A percentile compares a stretch with the other conserved stretches of the same genome.
Conservation (phyloP, 2,113 vertebrate genomes). For the Carettochelys insculpta region DNA sequence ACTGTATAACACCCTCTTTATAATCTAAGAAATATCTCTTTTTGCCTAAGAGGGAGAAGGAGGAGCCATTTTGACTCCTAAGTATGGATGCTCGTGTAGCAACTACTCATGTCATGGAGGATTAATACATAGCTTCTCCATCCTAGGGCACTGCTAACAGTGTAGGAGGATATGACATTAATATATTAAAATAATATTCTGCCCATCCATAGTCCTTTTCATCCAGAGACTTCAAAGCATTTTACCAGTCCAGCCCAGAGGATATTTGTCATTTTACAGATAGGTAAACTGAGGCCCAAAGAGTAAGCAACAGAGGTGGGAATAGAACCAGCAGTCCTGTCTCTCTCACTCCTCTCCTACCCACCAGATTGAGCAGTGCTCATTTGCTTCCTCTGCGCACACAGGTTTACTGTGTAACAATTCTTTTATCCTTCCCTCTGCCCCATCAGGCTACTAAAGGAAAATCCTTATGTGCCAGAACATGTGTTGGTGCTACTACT, state of each 20-base stretch:
- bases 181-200: background rate
- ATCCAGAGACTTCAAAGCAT: fast-evolving
- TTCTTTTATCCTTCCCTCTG: background rate
- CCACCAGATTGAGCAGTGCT: background rate
- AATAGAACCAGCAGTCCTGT: background rate
- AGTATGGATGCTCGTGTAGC: background rate
- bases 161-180: background rate
- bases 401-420: background rate
- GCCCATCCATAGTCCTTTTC: background rate
- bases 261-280: background rate
- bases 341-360: background rate
- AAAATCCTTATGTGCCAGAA: background rate
- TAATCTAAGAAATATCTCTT: background rate
- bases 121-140: background rate
- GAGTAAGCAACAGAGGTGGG: background rate
- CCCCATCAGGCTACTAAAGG: background rate
- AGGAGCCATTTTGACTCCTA: background rate
- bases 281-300: background rate
- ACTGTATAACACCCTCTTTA: background rate
- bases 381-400: background rate
- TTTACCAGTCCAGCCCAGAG: background rate
- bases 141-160: background rate
- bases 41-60: background rate
- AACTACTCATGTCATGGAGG: background rate
- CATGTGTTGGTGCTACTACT: background rate